phyloP scores from a whole-genome alignment of 2,888 invertebrate genomes.

The Eumerus sabulonum region DNA sequence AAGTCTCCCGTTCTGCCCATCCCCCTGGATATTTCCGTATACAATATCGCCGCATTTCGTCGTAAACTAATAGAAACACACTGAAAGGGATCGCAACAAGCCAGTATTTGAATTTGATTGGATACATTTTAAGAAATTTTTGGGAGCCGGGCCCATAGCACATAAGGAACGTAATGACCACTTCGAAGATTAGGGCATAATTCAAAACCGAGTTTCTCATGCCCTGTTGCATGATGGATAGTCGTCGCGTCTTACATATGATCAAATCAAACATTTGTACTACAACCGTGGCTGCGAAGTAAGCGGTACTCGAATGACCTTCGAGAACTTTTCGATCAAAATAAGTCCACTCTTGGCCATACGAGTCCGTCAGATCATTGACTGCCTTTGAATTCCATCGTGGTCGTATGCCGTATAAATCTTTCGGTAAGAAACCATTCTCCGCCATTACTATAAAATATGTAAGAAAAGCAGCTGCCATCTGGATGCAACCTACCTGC shows the following conservation, averaged over 20 bases:
- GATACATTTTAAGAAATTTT: conserved; percentile 79
- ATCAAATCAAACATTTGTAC: conserved; percentile 84
- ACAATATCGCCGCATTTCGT: conserved; percentile 86
- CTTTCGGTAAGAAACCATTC: conserved; percentile 88
- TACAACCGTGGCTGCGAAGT: conserved; percentile 88
- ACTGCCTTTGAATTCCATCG: conserved; percentile 86
- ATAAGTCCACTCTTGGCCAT: conserved; percentile 87
- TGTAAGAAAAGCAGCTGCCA: conserved; percentile 90
- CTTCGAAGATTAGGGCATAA: conserved; percentile 84
- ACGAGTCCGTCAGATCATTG: conserved; percentile 85
- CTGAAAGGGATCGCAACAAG: conserved; percentile 86
- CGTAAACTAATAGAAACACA: conserved; percentile 85
- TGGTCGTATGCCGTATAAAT: conserved; percentile 83
- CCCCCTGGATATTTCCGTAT: conserved; percentile 84
- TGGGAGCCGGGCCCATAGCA: conserved; percentile 85
- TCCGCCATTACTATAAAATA: conserved; percentile 93
- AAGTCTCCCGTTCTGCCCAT: conserved; percentile 80
- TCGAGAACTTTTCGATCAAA: conserved; percentile 84
- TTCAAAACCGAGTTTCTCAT: conserved; percentile 85
- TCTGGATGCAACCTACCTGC: conserved; percentile 92
- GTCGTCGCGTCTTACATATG: conserved; percentile 83
- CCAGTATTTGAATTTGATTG: conserved; percentile 83
- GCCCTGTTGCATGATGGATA: conserved; percentile 84
- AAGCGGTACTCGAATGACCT: conserved; percentile 87
- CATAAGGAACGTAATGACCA: conserved; percentile 82